Percentiles rank a stretch among this genome's conserved stretches.
phyloP scores from a whole-genome alignment of 2,888 invertebrate genomes.

The Scaptomyza caliginosa region DNA sequence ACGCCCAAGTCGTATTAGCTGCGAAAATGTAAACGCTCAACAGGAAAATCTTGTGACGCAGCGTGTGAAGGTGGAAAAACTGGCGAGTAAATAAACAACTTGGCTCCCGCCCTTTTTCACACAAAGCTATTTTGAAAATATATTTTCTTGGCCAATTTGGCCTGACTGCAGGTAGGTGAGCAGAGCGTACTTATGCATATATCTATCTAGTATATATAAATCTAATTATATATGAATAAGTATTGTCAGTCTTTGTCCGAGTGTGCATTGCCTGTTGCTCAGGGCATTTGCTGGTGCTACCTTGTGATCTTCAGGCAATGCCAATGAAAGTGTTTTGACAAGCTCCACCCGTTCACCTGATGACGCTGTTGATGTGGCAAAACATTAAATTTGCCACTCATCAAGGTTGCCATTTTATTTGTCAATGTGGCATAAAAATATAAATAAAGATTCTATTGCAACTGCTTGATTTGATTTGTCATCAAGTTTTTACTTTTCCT shows the following conservation, averaged over 20 bases:
- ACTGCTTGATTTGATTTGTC: too few species aligned
- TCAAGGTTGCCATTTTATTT: conserved; percentile 58
- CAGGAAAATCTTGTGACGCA: conserved; percentile 76
- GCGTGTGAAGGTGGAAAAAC: conserved; percentile 65
- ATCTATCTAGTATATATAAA: neutral
- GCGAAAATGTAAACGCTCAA: conserved; percentile 40
- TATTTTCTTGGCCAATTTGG: conserved; percentile 43
- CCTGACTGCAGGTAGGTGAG: conserved; percentile 58
- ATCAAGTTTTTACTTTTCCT: neutral
- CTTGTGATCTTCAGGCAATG: conserved; percentile 73
- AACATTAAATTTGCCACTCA: conserved; percentile 49
- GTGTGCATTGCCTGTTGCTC: conserved; percentile 35
- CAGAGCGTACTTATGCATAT: conserved; percentile 8
- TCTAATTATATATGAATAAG: conserved; percentile 13
- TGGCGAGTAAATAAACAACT: conserved; percentile 45
- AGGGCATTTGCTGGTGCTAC: conserved; percentile 35
- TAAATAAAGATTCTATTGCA: conserved; percentile 70
- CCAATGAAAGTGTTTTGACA: conserved; percentile 63
- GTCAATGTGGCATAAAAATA: conserved; percentile 66
- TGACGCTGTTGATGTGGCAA: conserved; percentile 70
- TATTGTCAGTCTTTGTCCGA: conserved; percentile 8
- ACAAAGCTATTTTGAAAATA: conserved; percentile 31
- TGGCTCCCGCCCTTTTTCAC: conserved; percentile 38
- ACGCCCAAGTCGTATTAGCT: conserved; percentile 29
- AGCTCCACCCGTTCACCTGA: conserved; percentile 39